A percentile compares a stretch with the other conserved stretches of the same genome.
Conservation (phyloP, 2,797 vertebrate genomes). For the Falco peregrinus region DNA sequence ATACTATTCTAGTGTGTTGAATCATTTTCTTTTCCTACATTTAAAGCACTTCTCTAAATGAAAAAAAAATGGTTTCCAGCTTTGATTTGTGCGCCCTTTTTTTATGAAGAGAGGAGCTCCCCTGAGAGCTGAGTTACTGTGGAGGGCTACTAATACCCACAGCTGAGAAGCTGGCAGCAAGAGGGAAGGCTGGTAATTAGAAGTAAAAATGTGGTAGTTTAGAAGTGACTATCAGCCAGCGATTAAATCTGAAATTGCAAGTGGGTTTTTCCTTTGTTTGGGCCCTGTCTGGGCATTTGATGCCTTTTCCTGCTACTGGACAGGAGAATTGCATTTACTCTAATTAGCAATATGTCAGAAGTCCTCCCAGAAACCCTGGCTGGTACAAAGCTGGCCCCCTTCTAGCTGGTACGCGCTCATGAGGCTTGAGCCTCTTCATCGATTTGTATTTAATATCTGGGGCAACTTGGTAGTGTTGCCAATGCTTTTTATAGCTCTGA, state of each 20-base stretch:
- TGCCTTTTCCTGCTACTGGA: neutral
- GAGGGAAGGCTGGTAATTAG: neutral
- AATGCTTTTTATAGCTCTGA: neutral
- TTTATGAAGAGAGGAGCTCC: neutral
- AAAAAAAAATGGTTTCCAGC: neutral
- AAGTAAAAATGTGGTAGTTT: neutral
- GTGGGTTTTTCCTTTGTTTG: neutral
- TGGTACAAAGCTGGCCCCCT: neutral
- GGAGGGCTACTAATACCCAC: neutral
- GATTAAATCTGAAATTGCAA: neutral
- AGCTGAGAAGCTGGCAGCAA: neutral
- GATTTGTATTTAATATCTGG: neutral
- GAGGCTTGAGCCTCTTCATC: neutral
- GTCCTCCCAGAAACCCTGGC: neutral
- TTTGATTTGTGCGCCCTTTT: neutral
- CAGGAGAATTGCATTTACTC: neutral
- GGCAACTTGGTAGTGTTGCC: neutral
- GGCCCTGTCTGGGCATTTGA: neutral
- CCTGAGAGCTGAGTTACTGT: neutral
- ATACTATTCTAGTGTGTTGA: neutral
- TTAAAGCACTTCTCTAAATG: neutral
- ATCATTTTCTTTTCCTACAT: neutral
- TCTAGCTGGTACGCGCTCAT: neutral
- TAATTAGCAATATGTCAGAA: neutral
- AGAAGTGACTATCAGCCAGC: neutral